Conservation (phyloP, 1,140 invertebrate genomes). For the Panulirus ornatus region DNA sequence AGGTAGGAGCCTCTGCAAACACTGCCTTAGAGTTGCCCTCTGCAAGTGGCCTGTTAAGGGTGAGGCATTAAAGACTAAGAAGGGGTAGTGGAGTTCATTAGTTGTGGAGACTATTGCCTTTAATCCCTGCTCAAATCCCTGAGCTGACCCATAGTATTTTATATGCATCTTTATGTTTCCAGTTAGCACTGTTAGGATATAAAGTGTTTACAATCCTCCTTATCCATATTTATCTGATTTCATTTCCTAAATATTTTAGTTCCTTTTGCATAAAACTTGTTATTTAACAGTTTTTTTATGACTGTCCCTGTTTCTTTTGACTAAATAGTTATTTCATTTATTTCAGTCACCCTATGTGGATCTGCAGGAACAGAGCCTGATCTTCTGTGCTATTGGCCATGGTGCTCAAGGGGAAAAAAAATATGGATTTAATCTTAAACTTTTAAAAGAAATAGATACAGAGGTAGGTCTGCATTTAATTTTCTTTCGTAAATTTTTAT, state of each 20-base stretch:
- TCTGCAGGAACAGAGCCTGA: conserved; percentile 82
- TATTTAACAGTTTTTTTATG: background rate
- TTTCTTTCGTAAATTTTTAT: background rate
- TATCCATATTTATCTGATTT: background rate
- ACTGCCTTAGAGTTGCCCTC: too few relatives aligned
- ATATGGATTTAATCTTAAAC: conserved; percentile 75
- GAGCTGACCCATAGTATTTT: background rate
- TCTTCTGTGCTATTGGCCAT: conserved; percentile 81
- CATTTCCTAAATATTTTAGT: background rate
- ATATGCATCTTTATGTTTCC: background rate
- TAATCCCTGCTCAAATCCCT: too few relatives aligned
- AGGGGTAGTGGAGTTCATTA: too few relatives aligned
- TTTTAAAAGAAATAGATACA: conserved; percentile 74
- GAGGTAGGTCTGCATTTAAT: conserved; percentile 71
- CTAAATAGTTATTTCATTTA: conserved; percentile 41
- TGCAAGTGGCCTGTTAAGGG: too few relatives aligned
- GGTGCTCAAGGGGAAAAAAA: conserved; percentile 83
- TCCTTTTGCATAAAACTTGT: background rate
- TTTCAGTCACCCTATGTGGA: conserved; percentile 81
- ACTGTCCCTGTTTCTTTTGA: background rate
- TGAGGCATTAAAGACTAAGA: too few relatives aligned
- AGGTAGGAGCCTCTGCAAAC: too few relatives aligned
- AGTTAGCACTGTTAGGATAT: background rate
- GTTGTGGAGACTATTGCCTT: too few relatives aligned
- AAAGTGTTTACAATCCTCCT: background rate